Conservation (phyloP, 2,797 vertebrate species). For the Xenopus petersii region DNA sequence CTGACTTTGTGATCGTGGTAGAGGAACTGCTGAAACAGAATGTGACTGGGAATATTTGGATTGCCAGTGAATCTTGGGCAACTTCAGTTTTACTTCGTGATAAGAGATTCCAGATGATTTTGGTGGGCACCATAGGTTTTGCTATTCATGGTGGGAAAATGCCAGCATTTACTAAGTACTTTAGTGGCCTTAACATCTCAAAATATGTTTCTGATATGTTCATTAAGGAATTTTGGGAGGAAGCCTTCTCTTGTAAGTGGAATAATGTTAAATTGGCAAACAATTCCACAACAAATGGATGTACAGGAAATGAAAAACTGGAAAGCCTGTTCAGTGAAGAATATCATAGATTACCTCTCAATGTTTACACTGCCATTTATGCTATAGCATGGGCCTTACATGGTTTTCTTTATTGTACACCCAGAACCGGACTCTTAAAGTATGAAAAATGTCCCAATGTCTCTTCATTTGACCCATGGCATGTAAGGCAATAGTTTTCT, state of each 20-base stretch:
- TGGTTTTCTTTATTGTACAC: conserved; percentile 66
- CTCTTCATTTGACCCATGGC: conserved; percentile 77
- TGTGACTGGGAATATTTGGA: conserved; percentile 8
- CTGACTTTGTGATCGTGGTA: conserved; percentile 2
- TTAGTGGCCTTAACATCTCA: background rate
- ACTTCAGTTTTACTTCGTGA: background rate
- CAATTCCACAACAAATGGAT: background rate
- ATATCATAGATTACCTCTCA: background rate
- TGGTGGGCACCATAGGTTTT: conserved; percentile 23
- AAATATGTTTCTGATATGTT: background rate
- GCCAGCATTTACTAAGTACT: background rate
- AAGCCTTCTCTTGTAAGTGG: conserved; percentile 20
- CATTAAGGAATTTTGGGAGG: conserved; percentile 22
- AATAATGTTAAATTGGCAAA: background rate
- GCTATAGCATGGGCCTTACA: conserved; percentile 56
- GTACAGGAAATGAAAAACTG: background rate
- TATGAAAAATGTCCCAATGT: conserved; percentile 66
- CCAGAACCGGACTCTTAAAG: conserved; percentile 65
- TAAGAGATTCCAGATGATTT: background rate
- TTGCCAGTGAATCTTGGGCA: conserved; percentile 32
- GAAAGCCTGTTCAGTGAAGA: conserved; percentile 49
- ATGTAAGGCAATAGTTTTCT: conserved; percentile 59
- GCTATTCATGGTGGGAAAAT: background rate
- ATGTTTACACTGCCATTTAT: conserved; percentile 5
- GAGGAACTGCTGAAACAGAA: conserved; percentile 22